Percentiles rank a stretch among this genome's conserved stretches.
Conservation (phyloP, 2,888 invertebrate species). For the Patella ulyssiponensis region DNA sequence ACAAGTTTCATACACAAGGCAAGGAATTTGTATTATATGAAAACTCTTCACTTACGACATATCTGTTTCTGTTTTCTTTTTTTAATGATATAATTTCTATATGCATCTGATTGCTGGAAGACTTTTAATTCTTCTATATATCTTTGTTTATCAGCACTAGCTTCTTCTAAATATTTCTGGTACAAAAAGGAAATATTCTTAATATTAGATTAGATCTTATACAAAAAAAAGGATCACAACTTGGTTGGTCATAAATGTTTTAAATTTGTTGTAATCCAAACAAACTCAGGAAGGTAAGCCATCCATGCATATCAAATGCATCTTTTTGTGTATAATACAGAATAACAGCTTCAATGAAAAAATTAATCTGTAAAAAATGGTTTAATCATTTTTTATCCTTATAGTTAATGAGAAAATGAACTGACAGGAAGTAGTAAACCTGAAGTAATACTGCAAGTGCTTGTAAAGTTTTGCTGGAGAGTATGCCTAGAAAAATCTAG, state of each 20-base stretch:
- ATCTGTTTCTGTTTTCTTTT: conserved; percentile 67
- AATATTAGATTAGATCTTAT: neutral
- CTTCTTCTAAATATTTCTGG: conserved; percentile 75
- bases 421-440: too few species aligned
- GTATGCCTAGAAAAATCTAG: too few species aligned
- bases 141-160: conserved; percentile 76
- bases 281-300: neutral
- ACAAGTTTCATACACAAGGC: too few species aligned
- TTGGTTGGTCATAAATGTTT: neutral
- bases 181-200: conserved; percentile 22
- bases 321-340: neutral
- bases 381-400: too few species aligned
- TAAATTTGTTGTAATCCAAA: neutral
- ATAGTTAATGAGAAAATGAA: too few species aligned
- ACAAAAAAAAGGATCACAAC: neutral
- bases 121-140: conserved; percentile 76
- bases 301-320: neutral
- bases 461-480: too few species aligned
- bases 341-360: too few species aligned
- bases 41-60: conserved; percentile 27
- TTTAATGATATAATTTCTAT: conserved; percentile 75
- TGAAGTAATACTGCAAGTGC: too few species aligned
- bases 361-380: too few species aligned
- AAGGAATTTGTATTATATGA: neutral
- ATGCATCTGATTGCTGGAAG: conserved; percentile 76